These are phyloP conservation scores for Nomada flava DNA, from an alignment of 2,888 invertebrate species.

Conservation along the genomic window DNA sequence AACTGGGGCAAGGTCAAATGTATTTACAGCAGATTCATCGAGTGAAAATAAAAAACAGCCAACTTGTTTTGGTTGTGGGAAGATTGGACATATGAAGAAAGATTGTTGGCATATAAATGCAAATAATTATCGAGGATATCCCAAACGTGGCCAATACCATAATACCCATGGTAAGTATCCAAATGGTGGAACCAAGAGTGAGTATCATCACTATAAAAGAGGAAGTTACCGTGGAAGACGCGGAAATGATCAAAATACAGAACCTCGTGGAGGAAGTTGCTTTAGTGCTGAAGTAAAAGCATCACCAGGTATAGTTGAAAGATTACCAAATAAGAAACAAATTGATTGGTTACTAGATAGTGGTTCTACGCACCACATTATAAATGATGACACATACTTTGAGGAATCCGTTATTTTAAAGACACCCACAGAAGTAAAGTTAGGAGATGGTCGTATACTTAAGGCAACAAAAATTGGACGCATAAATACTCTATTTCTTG, in stretches of 20 bases:
- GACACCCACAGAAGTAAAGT: constrained; percentile 50
- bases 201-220: neutral
- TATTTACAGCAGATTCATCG: constrained; percentile 27
- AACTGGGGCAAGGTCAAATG: constrained; percentile 28
- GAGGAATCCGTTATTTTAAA: constrained; percentile 16
- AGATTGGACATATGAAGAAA: neutral
- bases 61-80: constrained; percentile 8
- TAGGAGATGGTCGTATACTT: constrained; percentile 53
- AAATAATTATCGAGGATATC: neutral
- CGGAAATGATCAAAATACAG: neutral
- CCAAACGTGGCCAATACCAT: neutral
- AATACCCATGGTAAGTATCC: neutral
- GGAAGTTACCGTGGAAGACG: neutral
- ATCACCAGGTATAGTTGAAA: neutral
- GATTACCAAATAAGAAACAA: neutral
- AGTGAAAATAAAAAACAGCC: too few relatives aligned
- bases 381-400: neutral
- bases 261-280: neutral
- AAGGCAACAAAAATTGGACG: constrained; percentile 50
- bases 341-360: constrained; percentile 22
- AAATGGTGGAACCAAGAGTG: neutral
- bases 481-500: too few relatives aligned
- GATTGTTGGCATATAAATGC: constrained; percentile 8
- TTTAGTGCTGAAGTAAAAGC: neutral
- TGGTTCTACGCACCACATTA: constrained; percentile 21